These are phyloP conservation scores for Melipona bicolor DNA, from an alignment of 2,888 invertebrate species.

Conservation along the genomic window DNA sequence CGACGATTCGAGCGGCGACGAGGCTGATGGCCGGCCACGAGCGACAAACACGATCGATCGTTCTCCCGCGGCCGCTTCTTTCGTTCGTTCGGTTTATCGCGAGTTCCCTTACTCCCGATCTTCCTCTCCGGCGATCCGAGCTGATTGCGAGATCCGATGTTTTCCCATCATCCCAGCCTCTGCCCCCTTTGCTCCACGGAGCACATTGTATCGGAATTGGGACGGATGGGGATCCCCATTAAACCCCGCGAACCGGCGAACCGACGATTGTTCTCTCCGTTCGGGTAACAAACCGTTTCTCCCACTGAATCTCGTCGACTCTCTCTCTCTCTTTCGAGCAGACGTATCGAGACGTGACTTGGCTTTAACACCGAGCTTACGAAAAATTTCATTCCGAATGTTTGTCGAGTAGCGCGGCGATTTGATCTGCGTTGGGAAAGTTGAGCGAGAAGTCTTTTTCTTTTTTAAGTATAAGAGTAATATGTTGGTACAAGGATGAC, in stretches of 20 bases:
- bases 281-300: constrained; percentile 54
- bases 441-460: background rate
- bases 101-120: constrained; percentile 20
- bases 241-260: constrained; percentile 53
- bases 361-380: constrained; percentile 29
- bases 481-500: no score
- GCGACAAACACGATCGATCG: background rate
- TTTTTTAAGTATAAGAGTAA: no score
- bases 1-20: no score
- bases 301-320: constrained; percentile 42
- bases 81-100: constrained; percentile 15
- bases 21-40: background rate
- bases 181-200: constrained; percentile 52
- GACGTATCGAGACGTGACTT: constrained; percentile 34
- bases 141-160: constrained; percentile 42
- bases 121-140: constrained; percentile 28
- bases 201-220: constrained; percentile 63
- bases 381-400: constrained; percentile 36
- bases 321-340: background rate
- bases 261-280: constrained; percentile 57
- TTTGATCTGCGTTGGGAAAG: background rate
- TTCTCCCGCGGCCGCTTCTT: background rate
- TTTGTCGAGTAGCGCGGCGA: constrained; percentile 26
- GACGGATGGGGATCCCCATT: constrained; percentile 62
- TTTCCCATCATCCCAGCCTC: constrained; percentile 46